A percentile compares a stretch with the other conserved stretches of the same genome.
These are phyloP conservation scores for Saturnia pavonia DNA, from an alignment of 2,888 invertebrate genomes.

Conservation along the genomic window DNA sequence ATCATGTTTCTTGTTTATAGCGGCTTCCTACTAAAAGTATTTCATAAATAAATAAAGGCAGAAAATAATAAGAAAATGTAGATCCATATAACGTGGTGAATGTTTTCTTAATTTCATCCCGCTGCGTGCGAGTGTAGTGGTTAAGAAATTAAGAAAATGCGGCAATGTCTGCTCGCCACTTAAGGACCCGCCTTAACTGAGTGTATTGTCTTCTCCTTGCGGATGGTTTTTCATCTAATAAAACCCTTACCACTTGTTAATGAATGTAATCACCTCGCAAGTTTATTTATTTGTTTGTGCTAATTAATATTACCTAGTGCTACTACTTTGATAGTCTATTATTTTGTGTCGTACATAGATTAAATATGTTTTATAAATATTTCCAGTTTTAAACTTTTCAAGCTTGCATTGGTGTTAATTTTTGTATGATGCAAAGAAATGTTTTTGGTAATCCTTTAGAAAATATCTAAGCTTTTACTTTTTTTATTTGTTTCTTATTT, in stretches of 20 bases:
- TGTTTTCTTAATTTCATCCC: conserved; percentile 81
- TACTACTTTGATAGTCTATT: not conserved
- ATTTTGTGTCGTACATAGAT: not conserved
- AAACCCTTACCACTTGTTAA: conserved; percentile 72
- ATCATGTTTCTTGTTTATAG: not conserved
- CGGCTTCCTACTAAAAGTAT: not conserved
- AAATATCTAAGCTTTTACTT: not conserved
- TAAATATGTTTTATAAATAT: not conserved
- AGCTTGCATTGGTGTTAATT: not conserved
- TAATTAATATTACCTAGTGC: not conserved
- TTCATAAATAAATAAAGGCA: conserved; percentile 5
- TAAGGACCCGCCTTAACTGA: conserved; percentile 58
- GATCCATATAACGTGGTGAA: conserved; percentile 57
- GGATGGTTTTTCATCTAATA: conserved; percentile 73
- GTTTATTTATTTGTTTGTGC: conserved; percentile 29
- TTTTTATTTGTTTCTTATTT: not conserved
- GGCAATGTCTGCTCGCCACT: conserved; percentile 69
- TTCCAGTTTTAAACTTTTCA: not conserved
- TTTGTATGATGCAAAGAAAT: not conserved
- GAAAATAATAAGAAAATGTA: conserved; percentile 19
- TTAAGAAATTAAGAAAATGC: conserved; percentile 80
- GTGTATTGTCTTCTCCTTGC: conserved; percentile 68
- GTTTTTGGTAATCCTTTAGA: not conserved
- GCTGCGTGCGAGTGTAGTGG: conserved; percentile 67
- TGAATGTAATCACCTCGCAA: conserved; percentile 60